phyloP scores from a whole-genome alignment of 2,797 vertebrate species.

The Pangasius mekongensis region DNA sequence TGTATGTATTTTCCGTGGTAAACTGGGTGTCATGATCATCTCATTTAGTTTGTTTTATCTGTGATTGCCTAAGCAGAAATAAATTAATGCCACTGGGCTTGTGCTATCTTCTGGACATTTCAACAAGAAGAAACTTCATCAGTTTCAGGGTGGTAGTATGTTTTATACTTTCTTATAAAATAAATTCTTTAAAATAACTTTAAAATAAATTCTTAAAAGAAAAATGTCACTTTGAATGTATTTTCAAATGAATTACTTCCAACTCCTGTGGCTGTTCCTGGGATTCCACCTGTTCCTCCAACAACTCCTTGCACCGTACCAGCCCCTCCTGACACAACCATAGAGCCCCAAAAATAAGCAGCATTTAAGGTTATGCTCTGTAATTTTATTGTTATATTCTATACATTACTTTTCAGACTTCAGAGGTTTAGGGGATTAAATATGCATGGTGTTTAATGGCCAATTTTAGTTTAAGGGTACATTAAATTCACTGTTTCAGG shows the following conservation, averaged over 20 bases:
- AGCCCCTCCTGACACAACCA: not conserved
- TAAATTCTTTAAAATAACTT: no score
- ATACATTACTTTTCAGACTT: not conserved
- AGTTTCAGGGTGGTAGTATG: not conserved
- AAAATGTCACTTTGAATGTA: not conserved
- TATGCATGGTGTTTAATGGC: not conserved
- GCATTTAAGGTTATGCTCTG: not conserved
- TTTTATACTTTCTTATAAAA: not conserved
- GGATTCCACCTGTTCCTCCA: conserved; percentile 46
- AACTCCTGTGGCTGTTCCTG: conserved; percentile 35
- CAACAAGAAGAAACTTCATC: not conserved
- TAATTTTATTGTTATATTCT: not conserved
- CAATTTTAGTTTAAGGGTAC: not conserved
- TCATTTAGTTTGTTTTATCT: not conserved
- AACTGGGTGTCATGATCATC: not conserved
- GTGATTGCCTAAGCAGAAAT: not conserved
- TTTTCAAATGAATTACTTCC: conserved; percentile 35
- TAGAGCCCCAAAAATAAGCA: not conserved
- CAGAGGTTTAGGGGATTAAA: not conserved
- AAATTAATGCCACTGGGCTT: not conserved
- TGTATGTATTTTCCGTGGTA: no score
- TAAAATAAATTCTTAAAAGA: not conserved
- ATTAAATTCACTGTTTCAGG: not conserved
- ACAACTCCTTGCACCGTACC: conserved; percentile 31
- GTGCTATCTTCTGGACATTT: not conserved